A percentile compares a stretch with the other conserved stretches of the same genome.
These are phyloP conservation scores for Hydropotes inermis DNA, from an alignment of 2,113 vertebrate genomes.

Conservation along the genomic window DNA sequence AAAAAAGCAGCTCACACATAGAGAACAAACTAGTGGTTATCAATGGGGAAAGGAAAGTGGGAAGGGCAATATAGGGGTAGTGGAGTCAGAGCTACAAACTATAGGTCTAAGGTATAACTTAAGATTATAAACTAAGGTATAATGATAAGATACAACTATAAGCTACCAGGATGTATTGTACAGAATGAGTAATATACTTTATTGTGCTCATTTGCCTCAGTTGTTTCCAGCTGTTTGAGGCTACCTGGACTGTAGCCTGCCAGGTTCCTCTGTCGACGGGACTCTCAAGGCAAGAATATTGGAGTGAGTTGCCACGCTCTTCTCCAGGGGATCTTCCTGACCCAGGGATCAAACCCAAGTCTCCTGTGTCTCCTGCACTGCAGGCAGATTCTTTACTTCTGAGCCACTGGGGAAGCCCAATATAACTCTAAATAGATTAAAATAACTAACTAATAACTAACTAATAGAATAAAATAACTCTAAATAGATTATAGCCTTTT, in stretches of 20 bases:
- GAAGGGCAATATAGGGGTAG: too few species aligned
- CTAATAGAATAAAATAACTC: too few species aligned
- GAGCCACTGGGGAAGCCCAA: neutral
- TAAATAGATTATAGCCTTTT: neutral
- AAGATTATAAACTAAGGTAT: neutral
- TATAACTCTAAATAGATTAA: neutral
- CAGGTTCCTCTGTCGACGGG: neutral
- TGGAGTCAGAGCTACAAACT: neutral
- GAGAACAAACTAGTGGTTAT: neutral
- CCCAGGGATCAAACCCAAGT: neutral
- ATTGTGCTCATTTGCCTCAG: neutral
- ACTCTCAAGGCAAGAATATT: neutral
- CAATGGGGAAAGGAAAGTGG: neutral
- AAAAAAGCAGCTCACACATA: neutral
- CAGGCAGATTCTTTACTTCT: neutral
- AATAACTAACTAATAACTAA: too few species aligned
- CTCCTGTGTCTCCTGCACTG: neutral
- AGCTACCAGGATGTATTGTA: neutral
- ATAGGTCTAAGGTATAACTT: neutral
- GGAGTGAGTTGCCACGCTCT: neutral
- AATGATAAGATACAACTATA: neutral
- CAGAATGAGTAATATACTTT: neutral
- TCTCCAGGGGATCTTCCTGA: neutral
- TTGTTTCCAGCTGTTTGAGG: neutral
- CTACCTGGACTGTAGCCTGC: neutral